Percentiles rank a stretch among this genome's conserved stretches.
These are phyloP conservation scores for Pseudorasbora parva DNA, from an alignment of 2,113 vertebrate genomes.

Conservation along the genomic window DNA sequence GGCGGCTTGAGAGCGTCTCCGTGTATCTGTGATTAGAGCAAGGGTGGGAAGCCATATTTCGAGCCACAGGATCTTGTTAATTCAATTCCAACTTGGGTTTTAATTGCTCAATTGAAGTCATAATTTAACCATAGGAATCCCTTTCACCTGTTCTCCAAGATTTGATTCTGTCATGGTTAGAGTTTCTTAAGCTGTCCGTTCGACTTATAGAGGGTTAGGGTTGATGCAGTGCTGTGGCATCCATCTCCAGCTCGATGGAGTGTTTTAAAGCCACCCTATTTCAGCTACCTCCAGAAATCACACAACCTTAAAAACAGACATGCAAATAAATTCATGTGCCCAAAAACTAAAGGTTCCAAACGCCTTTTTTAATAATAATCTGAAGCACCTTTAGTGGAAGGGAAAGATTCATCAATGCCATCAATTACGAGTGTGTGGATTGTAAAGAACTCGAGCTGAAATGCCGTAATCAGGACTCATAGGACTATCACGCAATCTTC, in stretches of 20 bases:
- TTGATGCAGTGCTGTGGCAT: conserved; percentile 13
- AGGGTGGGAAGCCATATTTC: conserved; percentile 58
- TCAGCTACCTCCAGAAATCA: not conserved
- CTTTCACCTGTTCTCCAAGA: conserved; percentile 69
- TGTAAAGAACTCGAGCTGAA: not conserved
- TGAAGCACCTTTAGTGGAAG: not conserved
- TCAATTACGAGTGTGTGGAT: not conserved
- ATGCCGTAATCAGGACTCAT: not conserved
- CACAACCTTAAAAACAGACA: too few relatives aligned
- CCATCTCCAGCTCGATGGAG: not conserved
- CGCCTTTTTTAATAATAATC: not conserved
- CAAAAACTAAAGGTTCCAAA: not conserved
- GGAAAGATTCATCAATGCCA: not conserved
- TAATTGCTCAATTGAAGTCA: conserved; percentile 75
- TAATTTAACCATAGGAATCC: conserved; percentile 77
- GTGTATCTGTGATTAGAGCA: conserved; percentile 73
- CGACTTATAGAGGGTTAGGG: conserved; percentile 3
- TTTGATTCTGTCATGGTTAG: conserved; percentile 49
- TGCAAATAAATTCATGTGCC: too few relatives aligned
- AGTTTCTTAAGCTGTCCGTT: conserved; percentile 14
- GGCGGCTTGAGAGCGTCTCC: conserved; percentile 60
- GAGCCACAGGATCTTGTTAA: conserved; percentile 73
- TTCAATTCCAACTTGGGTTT: conserved; percentile 71
- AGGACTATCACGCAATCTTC: not conserved
- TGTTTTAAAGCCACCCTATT: not conserved